These are phyloP conservation scores for Pogona vitticeps DNA, from an alignment of 2,113 vertebrate genomes.

Conservation along the genomic window DNA sequence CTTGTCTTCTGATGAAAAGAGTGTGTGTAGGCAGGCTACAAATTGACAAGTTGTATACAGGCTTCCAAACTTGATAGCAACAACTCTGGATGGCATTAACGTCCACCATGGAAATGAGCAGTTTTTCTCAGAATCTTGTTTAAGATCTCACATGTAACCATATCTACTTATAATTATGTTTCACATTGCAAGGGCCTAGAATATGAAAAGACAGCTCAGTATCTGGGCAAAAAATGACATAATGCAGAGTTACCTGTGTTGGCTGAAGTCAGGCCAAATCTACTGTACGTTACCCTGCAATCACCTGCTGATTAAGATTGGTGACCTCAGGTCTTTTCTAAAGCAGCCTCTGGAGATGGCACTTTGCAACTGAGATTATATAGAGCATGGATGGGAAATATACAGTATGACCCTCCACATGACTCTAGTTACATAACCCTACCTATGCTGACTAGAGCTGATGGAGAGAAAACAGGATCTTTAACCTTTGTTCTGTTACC, in stretches of 20 bases:
- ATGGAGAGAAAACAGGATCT: background rate
- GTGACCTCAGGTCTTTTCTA: background rate
- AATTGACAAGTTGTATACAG: too few species aligned
- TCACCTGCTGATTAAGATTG: background rate
- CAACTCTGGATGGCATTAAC: background rate
- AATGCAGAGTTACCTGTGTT: background rate
- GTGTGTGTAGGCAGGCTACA: background rate
- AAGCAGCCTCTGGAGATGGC: background rate
- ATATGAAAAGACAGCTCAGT: background rate
- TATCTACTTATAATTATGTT: too few species aligned
- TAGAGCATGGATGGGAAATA: too few species aligned
- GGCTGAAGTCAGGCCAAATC: background rate
- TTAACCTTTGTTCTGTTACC: too few species aligned
- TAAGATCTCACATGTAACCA: background rate
- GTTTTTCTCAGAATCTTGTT: background rate
- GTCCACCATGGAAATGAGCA: background rate
- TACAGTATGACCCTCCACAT: too few species aligned
- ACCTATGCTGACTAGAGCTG: background rate
- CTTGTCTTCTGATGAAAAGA: background rate
- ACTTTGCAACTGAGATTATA: background rate
- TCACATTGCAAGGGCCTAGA: background rate
- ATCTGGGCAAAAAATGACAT: background rate
- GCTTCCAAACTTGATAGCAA: background rate
- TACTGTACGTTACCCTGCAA: background rate
- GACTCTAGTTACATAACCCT: too few species aligned